Evolutionary conservation across 92 coral and sea anemone species (phyloP), one percentile per base, ranked within the genome.

Genomic region (Epizoanthus fatuus): DNA sequence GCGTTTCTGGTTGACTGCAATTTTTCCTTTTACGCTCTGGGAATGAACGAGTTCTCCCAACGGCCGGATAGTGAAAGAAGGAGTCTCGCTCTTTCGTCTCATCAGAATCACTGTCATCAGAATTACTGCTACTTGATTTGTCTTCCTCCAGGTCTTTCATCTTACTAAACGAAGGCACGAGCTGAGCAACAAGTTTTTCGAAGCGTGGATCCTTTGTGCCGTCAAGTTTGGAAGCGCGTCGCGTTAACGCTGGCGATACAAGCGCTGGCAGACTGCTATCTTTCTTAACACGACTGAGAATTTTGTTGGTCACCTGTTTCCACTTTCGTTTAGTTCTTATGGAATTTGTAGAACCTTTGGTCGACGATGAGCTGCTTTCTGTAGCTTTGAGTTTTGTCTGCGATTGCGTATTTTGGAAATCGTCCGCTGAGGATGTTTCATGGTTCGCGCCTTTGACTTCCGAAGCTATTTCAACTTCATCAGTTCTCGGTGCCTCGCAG

Each of bases 161-260:
- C 11, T 29, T 55, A 44, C 70, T 59, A 9, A 22, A 40, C 47
- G 82, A 77, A 19, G 82, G 82, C 7, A 77, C 82, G 19, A 77
- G 39, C 53, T 77, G 82, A 13, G 82, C 44, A 44, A 77, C 82
- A 19, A 77, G 82, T 60, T 77, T 77, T 4, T 54, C 82, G 22
- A 77, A 77, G 51, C 82, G 82, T 4, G 82, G 82, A 60, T 77
- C 82, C 51, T 77, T 77, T 1, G 82, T 77, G 58, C 82, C 40
- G 40, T 77, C 82, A 5, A 42, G 49, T 40, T 59, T 38, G 32
- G 5, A 59, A 32, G 29, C 52, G 0, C 67, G 81, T 5, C 39
- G 62, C 19, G 51, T 3, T 39, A 59, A 42, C 14, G 10, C 11
- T 8, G 82, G 57, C 12, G 65, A 32, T 4, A 40, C 69, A 37